phyloP scores from a whole-genome alignment of 2,113 vertebrate genomes.

The Alces alces region DNA sequence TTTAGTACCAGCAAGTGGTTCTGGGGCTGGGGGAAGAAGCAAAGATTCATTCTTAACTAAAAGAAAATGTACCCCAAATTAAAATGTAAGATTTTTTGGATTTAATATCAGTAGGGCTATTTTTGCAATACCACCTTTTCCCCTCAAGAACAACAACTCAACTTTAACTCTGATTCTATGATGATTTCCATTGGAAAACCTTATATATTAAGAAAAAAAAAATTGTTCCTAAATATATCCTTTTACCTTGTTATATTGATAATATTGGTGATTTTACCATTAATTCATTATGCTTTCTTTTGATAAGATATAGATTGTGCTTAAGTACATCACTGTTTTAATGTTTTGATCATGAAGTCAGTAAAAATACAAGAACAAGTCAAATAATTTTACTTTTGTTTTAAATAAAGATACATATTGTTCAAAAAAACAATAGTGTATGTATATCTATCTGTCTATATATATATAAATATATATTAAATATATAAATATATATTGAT shows the following conservation, averaged over 20 bases:
- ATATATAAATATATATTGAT: not conserved
- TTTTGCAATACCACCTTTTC: not conserved
- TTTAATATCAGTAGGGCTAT: not conserved
- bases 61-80: not conserved
- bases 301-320: not conserved
- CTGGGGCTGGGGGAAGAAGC: fast-evolving
- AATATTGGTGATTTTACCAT: not conserved
- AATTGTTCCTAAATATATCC: not conserved
- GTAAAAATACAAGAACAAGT: not conserved
- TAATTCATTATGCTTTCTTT: not conserved
- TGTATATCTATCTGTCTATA: not conserved
- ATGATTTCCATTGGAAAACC: not conserved
- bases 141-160: not conserved
- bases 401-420: not conserved
- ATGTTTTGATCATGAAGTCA: not conserved
- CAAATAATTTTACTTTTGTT: not conserved
- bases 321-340: not conserved
- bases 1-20: not conserved
- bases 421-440: not conserved
- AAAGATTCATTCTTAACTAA: not conserved
- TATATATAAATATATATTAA: not conserved
- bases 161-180: not conserved
- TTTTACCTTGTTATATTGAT: not conserved
- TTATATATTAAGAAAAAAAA: not conserved
- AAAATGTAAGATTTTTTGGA: not conserved